Evolutionary conservation across 2,797 vertebrate species (phyloP), one percentile per base, ranked within the genome.

Genomic region (Sciurus vulgaris): DNA sequence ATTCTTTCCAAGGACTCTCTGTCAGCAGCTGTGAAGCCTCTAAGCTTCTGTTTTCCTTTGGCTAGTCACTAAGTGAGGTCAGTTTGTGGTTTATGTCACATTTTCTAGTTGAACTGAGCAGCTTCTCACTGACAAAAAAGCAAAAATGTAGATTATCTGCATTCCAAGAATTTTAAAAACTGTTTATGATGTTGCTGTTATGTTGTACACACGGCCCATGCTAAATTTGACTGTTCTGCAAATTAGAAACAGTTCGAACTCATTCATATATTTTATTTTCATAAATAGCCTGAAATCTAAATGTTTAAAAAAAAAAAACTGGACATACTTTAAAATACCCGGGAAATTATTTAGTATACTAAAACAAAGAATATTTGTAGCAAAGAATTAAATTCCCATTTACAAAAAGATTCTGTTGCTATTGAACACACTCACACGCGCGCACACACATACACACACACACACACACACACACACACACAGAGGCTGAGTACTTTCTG

Each of bases 11-110:
- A 93, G 89, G 93, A 76, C 89, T 91, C 51, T 82, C 61, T 91
- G 89, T 96, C 93, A 96, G 87, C 97, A 97, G 96, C 95, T 96
- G 92, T 89, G 82, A 97, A 96, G 96, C 12, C 95, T 97, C 94
- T 93, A 85, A 97, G 95, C 49, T 97, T 95, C 93, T 97, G 93
- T 82, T 97, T 0, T 0, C 30, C 2, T 33, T 82, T 84, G 74
- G 65, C 87, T 51, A 14, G 41, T 86, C 70, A 74, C 69, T 76
- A 84, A 93, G 78, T 94, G 87, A 97, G 84, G 87, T 97, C 89
- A 95, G 38, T 14, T 44, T 95, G 47, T 61, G 49, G 73, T 30
- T 96, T 59, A 38, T 83, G 87, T 90, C 95, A 95, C 35, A 79
- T 87, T 81, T 97, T 83, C 63, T 95, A 44, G 69, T 90, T 91